Conservation (phyloP, 1,140 invertebrate species). For the Lutraria rhynchaena region DNA sequence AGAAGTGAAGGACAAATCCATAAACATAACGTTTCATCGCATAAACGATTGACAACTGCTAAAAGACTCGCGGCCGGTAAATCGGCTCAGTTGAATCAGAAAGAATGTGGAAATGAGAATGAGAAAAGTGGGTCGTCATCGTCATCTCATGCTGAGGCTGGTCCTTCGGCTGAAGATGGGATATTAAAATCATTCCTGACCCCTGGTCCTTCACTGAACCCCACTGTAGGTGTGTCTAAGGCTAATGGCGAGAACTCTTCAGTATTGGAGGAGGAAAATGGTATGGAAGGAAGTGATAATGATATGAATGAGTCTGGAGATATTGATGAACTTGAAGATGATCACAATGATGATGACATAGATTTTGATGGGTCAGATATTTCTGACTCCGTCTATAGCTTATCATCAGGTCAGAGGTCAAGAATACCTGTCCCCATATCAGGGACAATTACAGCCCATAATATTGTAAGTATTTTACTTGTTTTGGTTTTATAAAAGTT, state of each 20-base stretch:
- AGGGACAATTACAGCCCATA: slow-evolving; percentile 44
- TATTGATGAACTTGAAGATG: slow-evolving; percentile 52
- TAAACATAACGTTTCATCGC: neutral
- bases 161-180: no score
- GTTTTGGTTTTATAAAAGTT: no score
- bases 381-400: slow-evolving; percentile 48
- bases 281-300: slow-evolving; percentile 41
- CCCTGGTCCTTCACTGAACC: slow-evolving; percentile 8
- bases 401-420: slow-evolving; percentile 47
- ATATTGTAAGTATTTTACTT: slow-evolving; percentile 48
- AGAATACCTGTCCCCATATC: slow-evolving; percentile 62
- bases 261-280: slow-evolving; percentile 64
- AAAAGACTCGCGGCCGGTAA: neutral
- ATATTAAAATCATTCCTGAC: slow-evolving; percentile 34
- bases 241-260: slow-evolving; percentile 63
- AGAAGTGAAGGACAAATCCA: neutral
- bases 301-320: slow-evolving; percentile 54
- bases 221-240: slow-evolving; percentile 63
- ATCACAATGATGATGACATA: slow-evolving; percentile 54
- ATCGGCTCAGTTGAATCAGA: no score
- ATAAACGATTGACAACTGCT: neutral
- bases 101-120: neutral
- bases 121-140: neutral
- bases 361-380: slow-evolving; percentile 41
- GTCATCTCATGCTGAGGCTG: neutral